phyloP scores from a whole-genome alignment of 2,797 vertebrate species.

The Tragelaphus oryx region DNA sequence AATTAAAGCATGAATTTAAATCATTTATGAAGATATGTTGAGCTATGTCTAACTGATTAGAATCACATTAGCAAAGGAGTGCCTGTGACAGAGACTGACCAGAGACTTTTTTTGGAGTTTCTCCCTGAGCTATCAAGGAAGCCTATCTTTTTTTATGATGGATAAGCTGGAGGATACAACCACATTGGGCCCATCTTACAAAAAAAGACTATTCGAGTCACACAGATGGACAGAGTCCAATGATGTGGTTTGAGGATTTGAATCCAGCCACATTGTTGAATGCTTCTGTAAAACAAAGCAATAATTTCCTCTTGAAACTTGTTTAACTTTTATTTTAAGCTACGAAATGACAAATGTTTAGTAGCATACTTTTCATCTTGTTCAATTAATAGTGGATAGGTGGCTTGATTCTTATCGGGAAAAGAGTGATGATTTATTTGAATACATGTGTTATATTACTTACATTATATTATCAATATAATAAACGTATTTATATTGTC shows the following conservation, averaged over 20 bases:
- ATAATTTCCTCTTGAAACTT: not conserved
- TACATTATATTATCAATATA: not conserved
- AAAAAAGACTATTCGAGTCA: not conserved
- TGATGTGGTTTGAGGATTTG: not conserved
- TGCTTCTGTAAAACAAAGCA: not conserved
- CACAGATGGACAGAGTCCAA: not conserved
- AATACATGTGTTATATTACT: not conserved
- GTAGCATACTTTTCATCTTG: not conserved
- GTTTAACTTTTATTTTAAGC: not conserved
- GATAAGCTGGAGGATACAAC: not conserved
- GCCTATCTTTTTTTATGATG: not conserved
- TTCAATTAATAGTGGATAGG: not conserved
- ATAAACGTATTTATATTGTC: not conserved
- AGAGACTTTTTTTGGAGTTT: not conserved
- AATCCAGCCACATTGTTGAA: not conserved
- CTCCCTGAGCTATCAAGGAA: not conserved
- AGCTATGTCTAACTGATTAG: not conserved
- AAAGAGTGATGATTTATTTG: not conserved
- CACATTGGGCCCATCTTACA: not conserved
- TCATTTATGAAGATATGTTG: not conserved
- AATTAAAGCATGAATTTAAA: not conserved
- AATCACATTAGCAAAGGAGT: not conserved
- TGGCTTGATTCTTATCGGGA: not conserved
- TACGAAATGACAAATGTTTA: not conserved
- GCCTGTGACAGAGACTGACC: not conserved